Evolutionary conservation across 2,113 vertebrate species (phyloP), one percentile per base, ranked within the genome.

Genomic region (Rousettus leschenaultii): DNA sequence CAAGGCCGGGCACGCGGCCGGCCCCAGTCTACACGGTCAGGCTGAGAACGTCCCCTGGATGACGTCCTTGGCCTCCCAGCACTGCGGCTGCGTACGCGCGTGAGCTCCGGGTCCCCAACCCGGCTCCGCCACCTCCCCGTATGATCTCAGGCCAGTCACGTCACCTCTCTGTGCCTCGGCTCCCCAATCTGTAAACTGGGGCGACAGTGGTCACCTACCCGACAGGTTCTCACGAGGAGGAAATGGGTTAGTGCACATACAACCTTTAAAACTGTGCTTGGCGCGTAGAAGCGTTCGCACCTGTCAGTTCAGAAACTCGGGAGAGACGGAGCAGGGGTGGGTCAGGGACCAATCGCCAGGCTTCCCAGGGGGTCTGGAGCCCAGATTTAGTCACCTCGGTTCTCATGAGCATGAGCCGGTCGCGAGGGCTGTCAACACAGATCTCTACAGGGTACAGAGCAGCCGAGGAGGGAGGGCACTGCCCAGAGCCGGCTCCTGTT

Each of bases 401-500:
- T 92, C 95, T 84, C 96, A 63, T 43, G 57, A 80, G 95, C 96
- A 63, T 43, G 57, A 80, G 95, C 78, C 40, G 19, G n/a, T 61
- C 85, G 6, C 48, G 0, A 8, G 53, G 30, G 48, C 89, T 96
- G 97, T 96, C 97, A 95, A 94, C n/a, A 91, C 88, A 66, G 65
- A 61, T 22, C 92, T 38, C 40, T 0, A 12, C 57, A 43, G 53
- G 28, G 63, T 68, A 89, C 68, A 0, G 7, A 65, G 94, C 96
- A 95, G 77, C 85, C 79, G 97, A 95, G 63, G 53, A 35, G n/a
- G 40, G 66, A 90, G 77, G 80, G 95, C 57, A 73, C 61, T 87
- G 92, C 75, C 71, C 93, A 93, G 97, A 93, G 90, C 70, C 22
- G 95, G 84, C 82, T 95, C 79, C 89, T 59, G 92, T 97, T 97